These are phyloP conservation scores for Lepeophtheirus salmonis DNA, from an alignment of 1,140 invertebrate species.

Conservation along the genomic window DNA sequence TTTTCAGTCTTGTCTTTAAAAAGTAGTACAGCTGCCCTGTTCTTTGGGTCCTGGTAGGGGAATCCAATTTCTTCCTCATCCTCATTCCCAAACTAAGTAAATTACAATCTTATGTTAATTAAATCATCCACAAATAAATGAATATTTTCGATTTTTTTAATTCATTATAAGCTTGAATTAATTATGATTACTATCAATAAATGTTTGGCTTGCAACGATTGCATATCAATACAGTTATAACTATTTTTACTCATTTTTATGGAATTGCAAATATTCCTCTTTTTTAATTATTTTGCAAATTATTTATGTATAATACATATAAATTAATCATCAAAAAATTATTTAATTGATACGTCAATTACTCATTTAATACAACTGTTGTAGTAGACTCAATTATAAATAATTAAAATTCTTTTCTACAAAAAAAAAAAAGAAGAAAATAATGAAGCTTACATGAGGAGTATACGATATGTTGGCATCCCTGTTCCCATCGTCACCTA, in stretches of 20 bases:
- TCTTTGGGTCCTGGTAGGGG: slow-evolving; percentile 61
- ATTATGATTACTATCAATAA: not conserved
- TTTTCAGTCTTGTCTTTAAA: slow-evolving; percentile 51
- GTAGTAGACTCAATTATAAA: too few species aligned
- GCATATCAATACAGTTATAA: too few species aligned
- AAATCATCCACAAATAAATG: not conserved
- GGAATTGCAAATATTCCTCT: too few species aligned
- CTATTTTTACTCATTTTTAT: too few species aligned
- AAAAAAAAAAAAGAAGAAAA: too few species aligned
- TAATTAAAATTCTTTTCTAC: too few species aligned
- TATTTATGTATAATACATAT: too few species aligned
- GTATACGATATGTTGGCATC: slow-evolving; percentile 8
- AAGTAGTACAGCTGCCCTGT: slow-evolving; percentile 61
- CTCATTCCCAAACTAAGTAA: slow-evolving; percentile 20
- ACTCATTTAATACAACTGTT: too few species aligned
- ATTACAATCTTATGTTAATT: not conserved
- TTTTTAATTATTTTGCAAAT: too few species aligned
- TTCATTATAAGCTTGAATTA: not conserved
- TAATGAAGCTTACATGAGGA: slow-evolving; percentile 6
- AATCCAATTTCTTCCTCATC: slow-evolving; percentile 49
- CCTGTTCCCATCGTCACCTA: slow-evolving; percentile 18
- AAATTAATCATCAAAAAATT: too few species aligned
- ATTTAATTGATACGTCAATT: too few species aligned
- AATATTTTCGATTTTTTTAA: not conserved
- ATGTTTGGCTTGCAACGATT: not conserved